Percentiles rank a stretch among this genome's conserved stretches.
phyloP scores from a whole-genome alignment of 2,797 vertebrate genomes.

The Passerculus sandwichensis region DNA sequence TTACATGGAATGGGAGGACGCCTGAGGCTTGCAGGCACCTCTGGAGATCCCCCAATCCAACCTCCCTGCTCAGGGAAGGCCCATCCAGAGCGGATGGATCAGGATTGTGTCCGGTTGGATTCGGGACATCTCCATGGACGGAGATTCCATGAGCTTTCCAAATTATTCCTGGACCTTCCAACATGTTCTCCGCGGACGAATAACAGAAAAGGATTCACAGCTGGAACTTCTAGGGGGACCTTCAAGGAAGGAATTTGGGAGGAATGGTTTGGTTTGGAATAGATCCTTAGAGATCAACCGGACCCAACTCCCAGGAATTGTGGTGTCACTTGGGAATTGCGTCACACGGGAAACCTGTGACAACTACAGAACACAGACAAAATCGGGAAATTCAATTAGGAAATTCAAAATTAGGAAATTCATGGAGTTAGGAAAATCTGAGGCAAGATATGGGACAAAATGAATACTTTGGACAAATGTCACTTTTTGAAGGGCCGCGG shows the following conservation, averaged over 20 bases:
- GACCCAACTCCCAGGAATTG: neutral
- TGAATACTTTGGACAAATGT: accelerated
- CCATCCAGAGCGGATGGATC: neutral
- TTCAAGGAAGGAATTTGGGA: neutral
- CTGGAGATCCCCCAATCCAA: neutral
- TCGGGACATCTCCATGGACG: neutral
- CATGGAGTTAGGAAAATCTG: neutral
- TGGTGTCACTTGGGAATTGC: accelerated
- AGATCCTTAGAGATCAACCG: neutral
- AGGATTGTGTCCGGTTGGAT: neutral
- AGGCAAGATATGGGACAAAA: neutral
- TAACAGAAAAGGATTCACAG: neutral
- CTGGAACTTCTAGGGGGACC: neutral
- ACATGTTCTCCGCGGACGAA: neutral
- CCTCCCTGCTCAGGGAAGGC: neutral
- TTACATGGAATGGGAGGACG: neutral
- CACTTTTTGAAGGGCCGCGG: neutral
- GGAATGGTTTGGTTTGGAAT: neutral
- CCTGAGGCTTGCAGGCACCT: neutral
- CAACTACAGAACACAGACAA: accelerated
- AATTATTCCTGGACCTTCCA: accelerated
- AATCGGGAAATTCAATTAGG: neutral
- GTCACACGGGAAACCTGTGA: accelerated
- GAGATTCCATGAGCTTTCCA: accelerated
- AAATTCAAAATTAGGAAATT: neutral